Conservation (phyloP, 1,140 invertebrate species). For the Conus betulinus region DNA sequence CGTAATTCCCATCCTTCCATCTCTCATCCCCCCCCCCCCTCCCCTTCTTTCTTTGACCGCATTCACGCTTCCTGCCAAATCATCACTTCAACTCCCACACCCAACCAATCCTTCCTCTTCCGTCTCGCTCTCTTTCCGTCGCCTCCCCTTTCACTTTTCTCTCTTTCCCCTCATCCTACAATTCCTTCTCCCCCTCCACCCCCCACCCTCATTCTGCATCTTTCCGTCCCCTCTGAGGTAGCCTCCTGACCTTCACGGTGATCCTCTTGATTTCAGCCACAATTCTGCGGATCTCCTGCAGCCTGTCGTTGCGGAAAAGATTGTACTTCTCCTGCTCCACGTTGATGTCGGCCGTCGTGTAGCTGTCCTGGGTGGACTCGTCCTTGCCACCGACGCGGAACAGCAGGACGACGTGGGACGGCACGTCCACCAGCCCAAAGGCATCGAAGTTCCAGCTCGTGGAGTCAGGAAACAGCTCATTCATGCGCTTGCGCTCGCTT, state of each 20-base stretch:
- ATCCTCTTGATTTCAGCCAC: not conserved
- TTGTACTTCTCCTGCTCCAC: not conserved
- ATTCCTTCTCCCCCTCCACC: too few relatives aligned
- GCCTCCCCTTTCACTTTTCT: too few relatives aligned
- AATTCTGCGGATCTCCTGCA: not conserved
- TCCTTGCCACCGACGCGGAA: conserved; percentile 11
- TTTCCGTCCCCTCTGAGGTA: too few relatives aligned
- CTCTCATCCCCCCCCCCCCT: not conserved
- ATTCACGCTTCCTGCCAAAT: too few relatives aligned
- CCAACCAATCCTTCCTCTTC: too few relatives aligned
- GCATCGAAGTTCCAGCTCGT: conserved; percentile 26
- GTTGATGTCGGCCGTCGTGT: not conserved
- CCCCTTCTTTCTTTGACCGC: not conserved
- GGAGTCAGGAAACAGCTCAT: conserved; percentile 26
- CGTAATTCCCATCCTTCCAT: too few relatives aligned
- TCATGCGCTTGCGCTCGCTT: conserved; percentile 18
- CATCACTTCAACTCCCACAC: too few relatives aligned
- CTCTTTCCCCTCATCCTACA: too few relatives aligned
- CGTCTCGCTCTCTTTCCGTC: too few relatives aligned
- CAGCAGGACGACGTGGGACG: conserved; percentile 2
- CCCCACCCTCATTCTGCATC: too few relatives aligned
- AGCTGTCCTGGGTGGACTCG: not conserved
- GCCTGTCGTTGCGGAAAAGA: not conserved
- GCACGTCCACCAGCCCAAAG: conserved; percentile 20
- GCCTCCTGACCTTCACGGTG: not conserved